Evolutionary conservation across 2,888 invertebrate species (phyloP).

Genomic region (Epistrophe grossulariae): DNA sequence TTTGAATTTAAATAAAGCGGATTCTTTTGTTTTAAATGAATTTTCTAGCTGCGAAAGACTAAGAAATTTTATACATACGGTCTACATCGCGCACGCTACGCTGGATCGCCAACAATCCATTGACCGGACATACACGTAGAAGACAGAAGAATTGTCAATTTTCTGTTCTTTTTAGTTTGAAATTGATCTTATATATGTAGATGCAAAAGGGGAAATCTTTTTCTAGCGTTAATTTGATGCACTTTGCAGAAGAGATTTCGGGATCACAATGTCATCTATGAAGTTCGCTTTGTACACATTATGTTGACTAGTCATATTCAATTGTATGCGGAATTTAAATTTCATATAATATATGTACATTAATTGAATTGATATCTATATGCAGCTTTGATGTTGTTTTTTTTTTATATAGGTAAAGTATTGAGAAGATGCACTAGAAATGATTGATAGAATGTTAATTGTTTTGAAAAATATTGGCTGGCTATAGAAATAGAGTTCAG

Average conservation of each 20-base stretch:
- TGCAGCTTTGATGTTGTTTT: not conserved
- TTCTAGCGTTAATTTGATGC: conserved; percentile 29
- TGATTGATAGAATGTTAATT: not conserved
- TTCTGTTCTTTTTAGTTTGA: conserved; percentile 10
- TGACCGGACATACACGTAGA: conserved; percentile 59
- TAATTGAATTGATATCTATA: too few relatives aligned
- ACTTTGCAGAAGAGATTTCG: conserved; percentile 38
- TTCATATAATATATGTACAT: not conserved
- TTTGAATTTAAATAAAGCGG: conserved; percentile 7
- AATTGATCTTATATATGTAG: conserved; percentile 54
- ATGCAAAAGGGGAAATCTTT: not conserved
- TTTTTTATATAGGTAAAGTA: conserved; percentile 17
- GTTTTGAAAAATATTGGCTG: not conserved
- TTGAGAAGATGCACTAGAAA: not conserved
- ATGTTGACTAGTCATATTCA: conserved; percentile 3
- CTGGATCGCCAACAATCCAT: conserved; percentile 34
- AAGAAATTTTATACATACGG: too few relatives aligned
- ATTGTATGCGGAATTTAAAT: conserved; percentile 29
- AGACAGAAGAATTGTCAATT: conserved; percentile 55
- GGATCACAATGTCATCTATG: conserved; percentile 59
- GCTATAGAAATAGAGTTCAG: too few relatives aligned
- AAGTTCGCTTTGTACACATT: not conserved
- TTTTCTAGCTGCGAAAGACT: conserved; percentile 36
- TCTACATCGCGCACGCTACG: not conserved
- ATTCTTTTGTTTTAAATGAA: conserved; percentile 68